Evolutionary conservation across 2,797 vertebrate species (phyloP).

Genomic region (Myotis myotis): DNA sequence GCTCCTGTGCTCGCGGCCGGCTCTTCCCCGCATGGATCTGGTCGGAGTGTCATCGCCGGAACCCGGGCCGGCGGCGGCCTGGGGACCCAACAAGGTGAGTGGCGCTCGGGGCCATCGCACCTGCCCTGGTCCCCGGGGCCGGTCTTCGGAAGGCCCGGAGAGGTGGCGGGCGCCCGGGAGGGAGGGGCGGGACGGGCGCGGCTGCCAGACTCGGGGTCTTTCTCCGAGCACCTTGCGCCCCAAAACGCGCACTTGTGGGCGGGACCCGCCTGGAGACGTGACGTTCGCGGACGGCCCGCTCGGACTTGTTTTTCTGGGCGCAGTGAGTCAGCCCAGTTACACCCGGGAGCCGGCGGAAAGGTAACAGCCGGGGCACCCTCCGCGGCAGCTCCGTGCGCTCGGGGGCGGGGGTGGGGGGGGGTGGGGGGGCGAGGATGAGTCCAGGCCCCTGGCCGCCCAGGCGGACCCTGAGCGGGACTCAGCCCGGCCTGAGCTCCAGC

Average conservation of each 20-base stretch:
- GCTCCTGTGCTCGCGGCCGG: not conserved
- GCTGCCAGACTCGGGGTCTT: not conserved
- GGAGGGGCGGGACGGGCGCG: not conserved
- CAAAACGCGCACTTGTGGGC: not conserved
- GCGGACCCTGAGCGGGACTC: not conserved
- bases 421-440: not conserved
- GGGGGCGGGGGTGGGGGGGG: too few relatives aligned
- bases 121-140: not conserved
- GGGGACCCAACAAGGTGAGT: constrained; percentile 83
- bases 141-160: not conserved
- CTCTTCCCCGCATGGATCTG: constrained; percentile 81
- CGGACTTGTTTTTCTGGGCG: not conserved
- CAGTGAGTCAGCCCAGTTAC: not conserved
- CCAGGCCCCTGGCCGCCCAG: not conserved
- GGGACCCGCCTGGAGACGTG: not conserved
- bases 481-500: not conserved
- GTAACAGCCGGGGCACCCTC: not conserved
- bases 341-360: not conserved
- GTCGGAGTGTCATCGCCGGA: constrained; percentile 82
- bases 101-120: not conserved
- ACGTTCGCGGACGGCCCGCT: not conserved
- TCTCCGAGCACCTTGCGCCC: not conserved
- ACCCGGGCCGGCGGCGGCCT: constrained; percentile 75
- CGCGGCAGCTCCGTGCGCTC: too few relatives aligned
- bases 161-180: not conserved